These are phyloP conservation scores for Tenrec ecaudatus DNA, from an alignment of 2,113 vertebrate genomes.

Conservation along the genomic window DNA sequence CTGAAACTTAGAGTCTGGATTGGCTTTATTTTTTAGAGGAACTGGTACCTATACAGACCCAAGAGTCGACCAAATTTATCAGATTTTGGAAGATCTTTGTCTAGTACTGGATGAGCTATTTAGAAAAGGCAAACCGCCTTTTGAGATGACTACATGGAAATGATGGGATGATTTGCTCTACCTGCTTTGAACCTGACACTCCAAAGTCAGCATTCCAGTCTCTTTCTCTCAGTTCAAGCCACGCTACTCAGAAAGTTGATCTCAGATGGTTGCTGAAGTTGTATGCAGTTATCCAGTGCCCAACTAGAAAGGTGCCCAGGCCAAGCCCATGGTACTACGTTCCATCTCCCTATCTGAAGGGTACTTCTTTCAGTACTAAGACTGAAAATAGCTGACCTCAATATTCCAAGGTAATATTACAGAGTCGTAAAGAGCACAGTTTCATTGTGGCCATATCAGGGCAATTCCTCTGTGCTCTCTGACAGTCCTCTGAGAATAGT, in stretches of 20 bases:
- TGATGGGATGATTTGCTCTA: conserved; percentile 18
- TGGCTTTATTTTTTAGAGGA: conserved; percentile 57
- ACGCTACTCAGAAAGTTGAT: conserved; percentile 42
- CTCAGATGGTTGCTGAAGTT: not conserved
- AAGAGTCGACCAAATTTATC: not conserved
- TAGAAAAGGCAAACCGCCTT: conserved; percentile 53
- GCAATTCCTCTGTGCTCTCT: not conserved
- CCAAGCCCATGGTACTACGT: not conserved
- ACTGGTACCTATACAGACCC: not conserved
- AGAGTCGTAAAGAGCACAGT: conserved; percentile 39
- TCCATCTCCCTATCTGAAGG: conserved; percentile 8
- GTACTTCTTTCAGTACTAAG: not conserved
- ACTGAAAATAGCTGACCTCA: conserved; percentile 60
- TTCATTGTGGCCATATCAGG: not conserved
- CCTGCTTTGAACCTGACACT: conserved; percentile 36
- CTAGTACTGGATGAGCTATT: conserved; percentile 7
- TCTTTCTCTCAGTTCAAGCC: conserved; percentile 25
- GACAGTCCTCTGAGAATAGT: not conserved
- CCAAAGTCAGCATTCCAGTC: not conserved
- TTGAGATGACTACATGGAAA: conserved; percentile 10
- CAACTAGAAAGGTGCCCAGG: conserved; percentile 31
- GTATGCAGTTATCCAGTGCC: not conserved
- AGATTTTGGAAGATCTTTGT: conserved; percentile 44
- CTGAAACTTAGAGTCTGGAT: not conserved
- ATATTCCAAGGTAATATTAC: conserved; percentile 6